phyloP scores from a whole-genome alignment of 2,888 invertebrate genomes.

The Eurois occulta region DNA sequence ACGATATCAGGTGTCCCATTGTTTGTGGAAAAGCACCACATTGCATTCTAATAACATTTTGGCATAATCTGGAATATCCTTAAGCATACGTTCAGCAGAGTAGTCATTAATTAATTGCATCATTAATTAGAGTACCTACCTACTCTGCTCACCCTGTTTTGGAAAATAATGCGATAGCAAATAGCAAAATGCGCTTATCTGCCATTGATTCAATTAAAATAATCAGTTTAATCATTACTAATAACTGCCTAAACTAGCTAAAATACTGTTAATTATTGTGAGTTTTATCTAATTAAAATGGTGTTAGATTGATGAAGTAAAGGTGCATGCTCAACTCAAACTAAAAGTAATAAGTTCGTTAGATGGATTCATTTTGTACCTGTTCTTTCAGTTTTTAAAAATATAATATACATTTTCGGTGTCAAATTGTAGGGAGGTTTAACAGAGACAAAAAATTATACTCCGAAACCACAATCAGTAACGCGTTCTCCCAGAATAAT shows the following conservation, averaged over 20 bases:
- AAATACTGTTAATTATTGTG: slow-evolving; percentile 28
- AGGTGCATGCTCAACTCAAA: neutral
- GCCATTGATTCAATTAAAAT: slow-evolving; percentile 42
- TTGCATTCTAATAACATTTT: neutral
- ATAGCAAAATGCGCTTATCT: slow-evolving; percentile 17
- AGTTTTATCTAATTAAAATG: slow-evolving; percentile 41
- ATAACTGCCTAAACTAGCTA: slow-evolving; percentile 1
- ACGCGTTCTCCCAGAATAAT: no score
- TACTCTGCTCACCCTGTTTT: neutral
- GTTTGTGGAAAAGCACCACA: neutral
- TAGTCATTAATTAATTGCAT: neutral
- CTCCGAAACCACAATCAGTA: no score
- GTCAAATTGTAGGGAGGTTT: no score
- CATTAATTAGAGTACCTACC: neutral
- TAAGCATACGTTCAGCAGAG: neutral
- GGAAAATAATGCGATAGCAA: slow-evolving; percentile 4
- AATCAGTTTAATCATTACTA: slow-evolving; percentile 36
- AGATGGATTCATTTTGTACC: neutral
- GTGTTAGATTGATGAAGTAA: slow-evolving; percentile 7
- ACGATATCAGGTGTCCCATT: neutral
- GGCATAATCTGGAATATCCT: neutral
- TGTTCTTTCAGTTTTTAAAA: no score
- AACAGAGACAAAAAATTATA: no score
- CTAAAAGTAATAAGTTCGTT: neutral
- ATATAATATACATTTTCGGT: no score